Base-by-base conservation (phyloP, 1,140 invertebrate genomes). In the Harpegnathos saltator region DNA sequence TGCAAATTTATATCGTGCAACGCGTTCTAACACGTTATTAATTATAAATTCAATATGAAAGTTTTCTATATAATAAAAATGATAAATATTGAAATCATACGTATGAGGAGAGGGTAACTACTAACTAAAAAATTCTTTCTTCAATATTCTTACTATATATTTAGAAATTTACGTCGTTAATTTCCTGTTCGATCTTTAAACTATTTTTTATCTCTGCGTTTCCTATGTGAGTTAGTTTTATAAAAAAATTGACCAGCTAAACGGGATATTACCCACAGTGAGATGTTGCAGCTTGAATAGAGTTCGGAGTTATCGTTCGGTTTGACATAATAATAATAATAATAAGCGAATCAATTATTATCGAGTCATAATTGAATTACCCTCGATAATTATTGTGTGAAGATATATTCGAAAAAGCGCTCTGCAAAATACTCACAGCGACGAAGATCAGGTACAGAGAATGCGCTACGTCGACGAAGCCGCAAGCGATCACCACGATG, bases 391-490 rank as follows among this genome's bases (percentile, higher is more conserved):
- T 71, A 33, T 29, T 75, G n/a, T 24, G 19, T n/a, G 11, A 56
- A 52, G 24, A 22, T 29, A 0, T 44, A 65, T 48, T 22, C 3
- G n/a, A n/a, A 26, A 4, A 58, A 7, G 0, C 7, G n/a, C 7
- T 29, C 9, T 58, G 38, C 5, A 68, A 24, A 33, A 71, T 83
- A 89, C 88, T 85, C 26, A 89, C 89, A n/a, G 58, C 59, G 33
- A 15, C 52, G 82, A 92, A 66, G 15, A 93, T 84, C 4, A 93
- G 73, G 73, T 94, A 95, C 7, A 94, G 61, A 4, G 92, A 90
- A 84, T 95, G 93, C 0, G 90, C 74, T 14, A 94, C 68, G 74
- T 95, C 94, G 48, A 95, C 89, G 33, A 92, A 29, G 50, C 91
- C 91, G 38, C 90, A 93, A 12, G 85, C 71, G 44, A 92, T 89